Evolutionary conservation across 2,113 vertebrate species (phyloP), one percentile per base, ranked within the genome.

Genomic region (Chionis minor): DNA sequence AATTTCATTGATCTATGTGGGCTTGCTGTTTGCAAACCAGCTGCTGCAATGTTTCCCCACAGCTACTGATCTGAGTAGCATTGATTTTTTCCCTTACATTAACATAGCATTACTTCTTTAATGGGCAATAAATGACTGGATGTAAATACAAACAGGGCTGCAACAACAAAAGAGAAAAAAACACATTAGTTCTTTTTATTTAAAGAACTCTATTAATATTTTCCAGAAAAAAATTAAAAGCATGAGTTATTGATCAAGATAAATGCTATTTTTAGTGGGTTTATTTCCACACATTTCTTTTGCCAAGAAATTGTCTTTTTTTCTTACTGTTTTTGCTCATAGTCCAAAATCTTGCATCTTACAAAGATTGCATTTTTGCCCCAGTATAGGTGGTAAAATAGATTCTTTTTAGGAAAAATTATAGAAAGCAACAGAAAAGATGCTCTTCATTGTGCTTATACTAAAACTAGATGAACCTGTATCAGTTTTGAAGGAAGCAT

Each of bases 71-170:
- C 98, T 98, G 97, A 98, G 98, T 98, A 98, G 98, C 98, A 99
- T 99, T 98, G 98, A 99, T 98, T 99, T 98, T 98, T 98, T 97
- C 94, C 97, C 97, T 98, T 99, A 98, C 98, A 99, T 99, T 98
- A 98, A 98, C 98, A 98, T 99, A 98, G 98, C 98, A 98, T 98
- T 99, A 98, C 98, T 98, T 97, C 98, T 98, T 99, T 98, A 98
- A 99, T 98, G 98, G 98, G 98, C 98, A 98, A 98, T 98, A 98
- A 99, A 98, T 98, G 98, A 98, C 98, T 98, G 98, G 97, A 98
- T 98, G 97, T 98, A 98, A 99, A 98, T 98, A 98, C 98, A 98
- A 98, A 98, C 98, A 97, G 97, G 84, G 75, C 82, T 97, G 95
- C 97, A 96, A 97, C 94, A 97, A 97, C 97, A 97, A 98, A 97